Evolutionary conservation across 1,140 invertebrate species (phyloP), one percentile per base, ranked within the genome.

Genomic region (Drosophila murphyi): DNA sequence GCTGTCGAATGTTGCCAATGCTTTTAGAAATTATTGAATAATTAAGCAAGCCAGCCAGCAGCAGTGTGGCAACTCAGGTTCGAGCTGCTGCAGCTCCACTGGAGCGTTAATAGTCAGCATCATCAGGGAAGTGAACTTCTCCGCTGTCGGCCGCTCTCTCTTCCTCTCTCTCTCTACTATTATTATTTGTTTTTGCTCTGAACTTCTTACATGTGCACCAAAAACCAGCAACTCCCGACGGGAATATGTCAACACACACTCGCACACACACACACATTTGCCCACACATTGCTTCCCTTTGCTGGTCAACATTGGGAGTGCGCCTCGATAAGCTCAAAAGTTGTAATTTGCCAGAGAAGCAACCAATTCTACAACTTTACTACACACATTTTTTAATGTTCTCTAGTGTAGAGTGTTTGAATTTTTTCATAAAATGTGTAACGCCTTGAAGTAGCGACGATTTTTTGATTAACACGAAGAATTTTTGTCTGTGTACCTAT

Each of bases 11-110:
- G 82, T 87, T 86, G 77, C 76, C 83, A 88, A 89, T 88, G 83
- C 83, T 89, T 88, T 89, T 88, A 89, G 85, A 88, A 88, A 89
- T 88, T 88, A 88, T 89, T 88, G 85, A 88, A 88, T 88, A 88
- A 88, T 88, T 88, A 88, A 88, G 63, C 73, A 83, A 72, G 69
- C 59, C 70, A 72, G 69, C 59, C 70, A 52, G 47, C 56, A 64
- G 47, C 35, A 60, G 47, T 45, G 31, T 35, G 41, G 28, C 62
- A 20, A 34, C 32, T 28, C 28, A n/a, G 41, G 35, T 12, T 37
- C n/a, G 10, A 31, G 50, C 50, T 56, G 6, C 35, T 5, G 29
- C 41, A 50, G 28, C 48, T 50, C 41, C 60, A 71, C 31, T 64
- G 72, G 39, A 71, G 67, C 67, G 67, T 75, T 71, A 70, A 75